A percentile compares a stretch with the other conserved stretches of the same genome.
phyloP scores from a whole-genome alignment of 2,888 invertebrate genomes.

The Pristionchus mayeri region DNA sequence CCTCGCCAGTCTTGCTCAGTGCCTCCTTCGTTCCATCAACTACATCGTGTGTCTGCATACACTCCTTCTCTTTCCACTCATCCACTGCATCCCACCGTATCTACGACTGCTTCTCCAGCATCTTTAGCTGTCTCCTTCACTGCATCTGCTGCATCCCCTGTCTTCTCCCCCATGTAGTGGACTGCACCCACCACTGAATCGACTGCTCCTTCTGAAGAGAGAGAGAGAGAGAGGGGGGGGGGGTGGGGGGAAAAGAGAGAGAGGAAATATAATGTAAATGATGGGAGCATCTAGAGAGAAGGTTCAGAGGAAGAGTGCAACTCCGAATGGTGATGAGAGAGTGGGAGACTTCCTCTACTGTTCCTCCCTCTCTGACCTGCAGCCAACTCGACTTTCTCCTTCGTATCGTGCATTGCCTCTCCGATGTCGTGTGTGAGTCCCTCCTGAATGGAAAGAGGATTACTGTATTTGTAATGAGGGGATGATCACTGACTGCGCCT shows the following conservation, averaged over 20 bases:
- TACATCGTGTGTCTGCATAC: background rate
- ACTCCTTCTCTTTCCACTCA: background rate
- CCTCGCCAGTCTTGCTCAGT: background rate
- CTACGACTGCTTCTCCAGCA: conserved; percentile 10
- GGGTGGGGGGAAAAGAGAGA: too few relatives aligned
- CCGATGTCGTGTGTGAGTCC: conserved; percentile 23
- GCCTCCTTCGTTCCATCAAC: conserved; percentile 25
- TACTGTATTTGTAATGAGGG: conserved; percentile 32
- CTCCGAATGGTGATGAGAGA: too few relatives aligned
- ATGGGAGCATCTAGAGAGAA: background rate
- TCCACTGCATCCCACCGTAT: background rate
- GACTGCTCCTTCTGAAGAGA: conserved; percentile 1
- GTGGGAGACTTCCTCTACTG: too few relatives aligned
- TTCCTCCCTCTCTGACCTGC: background rate
- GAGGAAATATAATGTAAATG: too few relatives aligned
- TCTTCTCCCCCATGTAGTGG: conserved; percentile 4
- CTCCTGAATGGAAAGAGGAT: conserved; percentile 10
- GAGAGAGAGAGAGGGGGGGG: too few relatives aligned
- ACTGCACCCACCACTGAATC: conserved; percentile 29
- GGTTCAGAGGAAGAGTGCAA: too few relatives aligned
- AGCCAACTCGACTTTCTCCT: conserved; percentile 32
- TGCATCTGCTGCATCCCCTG: conserved; percentile 7
- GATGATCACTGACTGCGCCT: conserved; percentile 12
- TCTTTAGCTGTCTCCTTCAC: conserved; percentile 1
- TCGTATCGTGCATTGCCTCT: conserved; percentile 27